These are phyloP conservation scores for Daktulosphaira vitifoliae DNA, from an alignment of 1,140 invertebrate genomes.

Conservation along the genomic window DNA sequence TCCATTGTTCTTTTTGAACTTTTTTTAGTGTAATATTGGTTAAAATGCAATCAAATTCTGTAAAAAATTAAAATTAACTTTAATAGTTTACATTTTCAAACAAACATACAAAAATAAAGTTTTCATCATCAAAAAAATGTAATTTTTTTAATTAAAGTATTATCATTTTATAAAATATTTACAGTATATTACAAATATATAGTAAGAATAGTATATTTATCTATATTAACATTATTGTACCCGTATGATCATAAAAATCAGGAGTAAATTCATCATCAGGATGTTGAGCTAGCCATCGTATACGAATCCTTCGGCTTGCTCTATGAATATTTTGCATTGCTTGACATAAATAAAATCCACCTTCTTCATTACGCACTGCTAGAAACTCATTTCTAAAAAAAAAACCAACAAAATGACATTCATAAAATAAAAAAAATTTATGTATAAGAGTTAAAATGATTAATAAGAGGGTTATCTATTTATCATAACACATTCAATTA, in stretches of 20 bases:
- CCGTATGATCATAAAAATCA: conserved; percentile 81
- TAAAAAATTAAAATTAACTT: conserved; percentile 40
- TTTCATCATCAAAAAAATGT: background rate
- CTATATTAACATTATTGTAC: conserved; percentile 48
- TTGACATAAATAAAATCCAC: conserved; percentile 84
- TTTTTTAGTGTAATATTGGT: conserved; percentile 72
- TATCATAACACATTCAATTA: too few species aligned
- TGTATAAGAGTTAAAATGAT: background rate
- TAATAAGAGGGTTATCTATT: too few species aligned
- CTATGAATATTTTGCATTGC: conserved; percentile 84
- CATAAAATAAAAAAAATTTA: background rate
- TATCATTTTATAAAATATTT: background rate
- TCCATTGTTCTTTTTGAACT: conserved; percentile 61
- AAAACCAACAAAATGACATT: background rate
- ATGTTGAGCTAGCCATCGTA: conserved; percentile 78
- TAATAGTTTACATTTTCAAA: conserved; percentile 15
- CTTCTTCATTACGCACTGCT: conserved; percentile 78
- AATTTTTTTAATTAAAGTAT: background rate
- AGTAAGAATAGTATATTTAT: too few species aligned
- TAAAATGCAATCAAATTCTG: conserved; percentile 81
- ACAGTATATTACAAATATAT: too few species aligned
- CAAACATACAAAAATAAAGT: conserved; percentile 23
- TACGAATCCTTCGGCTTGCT: conserved; percentile 68
- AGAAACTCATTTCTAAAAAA: conserved; percentile 71
- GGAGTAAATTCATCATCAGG: conserved; percentile 57